Conservation (phyloP, 2,888 invertebrate genomes). For the Cyclophora albipunctata region DNA sequence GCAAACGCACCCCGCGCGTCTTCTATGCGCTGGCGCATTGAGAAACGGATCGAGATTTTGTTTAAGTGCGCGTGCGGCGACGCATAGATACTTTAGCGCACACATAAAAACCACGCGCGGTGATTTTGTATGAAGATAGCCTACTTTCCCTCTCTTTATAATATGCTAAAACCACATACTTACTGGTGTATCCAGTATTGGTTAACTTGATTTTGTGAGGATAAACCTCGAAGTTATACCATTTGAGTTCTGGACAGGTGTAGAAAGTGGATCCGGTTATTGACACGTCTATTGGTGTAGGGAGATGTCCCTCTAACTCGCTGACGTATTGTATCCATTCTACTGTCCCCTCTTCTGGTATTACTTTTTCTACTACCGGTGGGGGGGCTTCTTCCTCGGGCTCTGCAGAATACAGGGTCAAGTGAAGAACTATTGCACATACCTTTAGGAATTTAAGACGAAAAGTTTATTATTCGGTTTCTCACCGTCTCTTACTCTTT, state of each 20-base stretch:
- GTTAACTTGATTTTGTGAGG: slow-evolving; percentile 79
- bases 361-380: slow-evolving; percentile 22
- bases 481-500: no score
- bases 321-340: slow-evolving; percentile 55
- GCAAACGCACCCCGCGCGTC: no score
- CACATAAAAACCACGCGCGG: no score
- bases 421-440: neutral
- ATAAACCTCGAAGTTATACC: slow-evolving; percentile 74
- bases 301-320: slow-evolving; percentile 47
- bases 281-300: slow-evolving; percentile 55
- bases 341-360: slow-evolving; percentile 39
- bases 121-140: no score
- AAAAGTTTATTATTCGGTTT: no score
- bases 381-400: slow-evolving; percentile 20
- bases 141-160: no score
- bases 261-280: slow-evolving; percentile 52
- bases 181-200: slow-evolving; percentile 81
- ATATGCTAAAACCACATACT: slow-evolving; percentile 12
- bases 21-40: no score
- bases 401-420: slow-evolving; percentile 17
- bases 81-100: no score
- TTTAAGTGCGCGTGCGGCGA: no score
- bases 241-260: slow-evolving; percentile 64
- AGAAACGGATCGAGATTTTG: no score
- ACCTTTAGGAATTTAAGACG: neutral